These are phyloP conservation scores for Amphipyra tragopoginis DNA, from an alignment of 2,888 invertebrate species.

Conservation along the genomic window DNA sequence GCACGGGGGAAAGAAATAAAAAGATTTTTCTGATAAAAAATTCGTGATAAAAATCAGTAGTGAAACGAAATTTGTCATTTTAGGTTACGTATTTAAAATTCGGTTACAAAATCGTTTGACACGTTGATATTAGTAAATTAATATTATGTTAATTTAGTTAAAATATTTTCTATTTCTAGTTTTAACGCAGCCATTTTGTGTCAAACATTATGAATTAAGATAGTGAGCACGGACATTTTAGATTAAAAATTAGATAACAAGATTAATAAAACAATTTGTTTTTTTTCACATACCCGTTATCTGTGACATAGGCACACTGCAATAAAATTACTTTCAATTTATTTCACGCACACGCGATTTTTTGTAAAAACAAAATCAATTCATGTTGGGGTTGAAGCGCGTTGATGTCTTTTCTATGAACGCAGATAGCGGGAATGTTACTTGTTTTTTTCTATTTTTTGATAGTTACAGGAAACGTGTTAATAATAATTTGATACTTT, in stretches of 20 bases:
- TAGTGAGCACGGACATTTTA: background rate
- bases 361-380: background rate
- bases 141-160: background rate
- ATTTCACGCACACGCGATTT: no score
- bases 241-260: no score
- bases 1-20: slow-evolving; percentile 6
- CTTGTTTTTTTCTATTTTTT: background rate
- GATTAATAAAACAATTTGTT: no score
- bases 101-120: background rate
- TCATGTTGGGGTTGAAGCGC: slow-evolving; percentile 44
- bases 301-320: no score
- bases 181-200: background rate
- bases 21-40: no score
- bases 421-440: background rate
- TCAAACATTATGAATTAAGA: background rate
- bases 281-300: no score
- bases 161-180: background rate
- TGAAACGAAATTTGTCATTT: background rate
- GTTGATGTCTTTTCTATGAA: slow-evolving; percentile 73
- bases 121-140: background rate
- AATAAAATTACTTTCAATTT: no score
- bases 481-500: no score
- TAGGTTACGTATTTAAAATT: no score
- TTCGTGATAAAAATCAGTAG: no score
- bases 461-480: no score